Evolutionary conservation across 2,113 vertebrate species (phyloP).

Genomic region (Albula goreensis): DNA sequence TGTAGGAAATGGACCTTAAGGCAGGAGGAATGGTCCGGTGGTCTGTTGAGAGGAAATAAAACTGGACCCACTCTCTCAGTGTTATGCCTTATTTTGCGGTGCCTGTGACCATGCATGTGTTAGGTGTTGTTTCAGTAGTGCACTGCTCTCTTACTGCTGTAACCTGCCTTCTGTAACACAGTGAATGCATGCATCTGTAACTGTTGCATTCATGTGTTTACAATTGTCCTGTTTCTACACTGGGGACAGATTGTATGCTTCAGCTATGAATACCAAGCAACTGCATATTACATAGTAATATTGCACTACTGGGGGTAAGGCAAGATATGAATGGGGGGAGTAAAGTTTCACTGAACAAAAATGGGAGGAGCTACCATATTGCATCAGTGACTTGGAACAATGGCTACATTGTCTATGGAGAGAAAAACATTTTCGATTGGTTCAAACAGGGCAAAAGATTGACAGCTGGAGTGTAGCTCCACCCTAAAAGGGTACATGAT

Average conservation of each 20-base stretch:
- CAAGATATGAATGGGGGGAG: too few relatives aligned
- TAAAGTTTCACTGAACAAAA: too few relatives aligned
- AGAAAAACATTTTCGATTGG: too few relatives aligned
- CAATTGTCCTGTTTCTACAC: background rate
- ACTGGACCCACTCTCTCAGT: background rate
- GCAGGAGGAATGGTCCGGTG: background rate
- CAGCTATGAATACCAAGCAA: too few relatives aligned
- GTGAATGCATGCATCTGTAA: too few relatives aligned
- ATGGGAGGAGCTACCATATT: background rate
- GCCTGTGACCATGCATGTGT: background rate
- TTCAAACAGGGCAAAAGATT: background rate
- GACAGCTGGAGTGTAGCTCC: background rate
- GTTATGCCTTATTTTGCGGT: constrained; percentile 11
- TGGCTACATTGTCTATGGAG: too few relatives aligned
- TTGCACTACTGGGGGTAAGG: too few relatives aligned
- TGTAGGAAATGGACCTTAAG: background rate
- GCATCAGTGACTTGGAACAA: too few relatives aligned
- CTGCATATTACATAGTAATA: background rate
- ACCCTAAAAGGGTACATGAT: background rate
- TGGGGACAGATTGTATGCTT: too few relatives aligned
- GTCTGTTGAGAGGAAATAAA: background rate
- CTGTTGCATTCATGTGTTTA: background rate
- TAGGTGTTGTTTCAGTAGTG: background rate
- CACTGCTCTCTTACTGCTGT: background rate
- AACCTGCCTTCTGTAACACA: background rate